Percentiles rank a stretch among this genome's conserved stretches.
phyloP scores from a whole-genome alignment of 2,113 vertebrate species.

The Cisticola juncidis region DNA sequence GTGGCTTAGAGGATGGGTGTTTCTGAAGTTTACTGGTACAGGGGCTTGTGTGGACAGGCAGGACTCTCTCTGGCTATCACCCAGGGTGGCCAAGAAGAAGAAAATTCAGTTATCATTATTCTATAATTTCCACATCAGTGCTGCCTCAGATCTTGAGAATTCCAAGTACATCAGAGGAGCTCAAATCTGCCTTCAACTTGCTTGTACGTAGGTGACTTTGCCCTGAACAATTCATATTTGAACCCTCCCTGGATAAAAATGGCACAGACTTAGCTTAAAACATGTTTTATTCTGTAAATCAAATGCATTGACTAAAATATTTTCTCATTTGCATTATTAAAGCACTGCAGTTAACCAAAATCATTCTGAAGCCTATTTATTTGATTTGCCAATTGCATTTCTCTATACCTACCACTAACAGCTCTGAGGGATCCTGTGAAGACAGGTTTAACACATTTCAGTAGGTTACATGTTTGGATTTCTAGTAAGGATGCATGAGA shows the following conservation, averaged over 20 bases:
- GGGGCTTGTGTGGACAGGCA: not conserved
- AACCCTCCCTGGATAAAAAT: not conserved
- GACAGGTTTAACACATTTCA: not conserved
- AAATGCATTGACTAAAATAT: not conserved
- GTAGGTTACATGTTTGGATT: not conserved
- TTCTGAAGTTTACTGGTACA: not conserved
- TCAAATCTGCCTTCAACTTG: not conserved
- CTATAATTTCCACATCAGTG: accelerated
- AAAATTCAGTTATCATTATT: not conserved
- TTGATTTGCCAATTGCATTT: not conserved
- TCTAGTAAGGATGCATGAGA: not conserved
- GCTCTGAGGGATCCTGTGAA: not conserved
- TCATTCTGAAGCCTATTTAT: not conserved
- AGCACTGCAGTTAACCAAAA: not conserved
- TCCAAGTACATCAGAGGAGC: not conserved
- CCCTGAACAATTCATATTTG: not conserved
- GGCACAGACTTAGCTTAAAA: not conserved
- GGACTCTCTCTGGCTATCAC: not conserved
- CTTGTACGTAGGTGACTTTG: not conserved
- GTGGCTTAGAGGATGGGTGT: not conserved
- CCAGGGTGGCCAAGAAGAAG: not conserved
- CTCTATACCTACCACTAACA: not conserved
- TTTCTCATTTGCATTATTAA: not conserved
- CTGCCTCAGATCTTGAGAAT: not conserved
- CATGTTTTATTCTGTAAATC: not conserved